Conservation (phyloP, 2,113 vertebrate genomes). For the Misgurnus anguillicaudatus region DNA sequence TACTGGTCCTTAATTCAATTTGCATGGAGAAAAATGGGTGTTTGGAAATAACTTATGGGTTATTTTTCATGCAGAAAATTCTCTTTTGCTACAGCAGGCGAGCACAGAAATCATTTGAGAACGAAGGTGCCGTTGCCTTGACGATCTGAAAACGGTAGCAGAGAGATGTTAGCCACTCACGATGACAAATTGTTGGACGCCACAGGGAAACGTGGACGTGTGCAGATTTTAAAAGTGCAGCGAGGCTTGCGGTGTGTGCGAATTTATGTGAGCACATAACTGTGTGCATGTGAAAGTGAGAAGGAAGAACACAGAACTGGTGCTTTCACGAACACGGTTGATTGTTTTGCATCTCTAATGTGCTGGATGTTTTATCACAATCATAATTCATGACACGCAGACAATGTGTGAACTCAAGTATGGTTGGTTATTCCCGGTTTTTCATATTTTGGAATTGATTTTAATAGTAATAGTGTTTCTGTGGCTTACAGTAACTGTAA, state of each 20-base stretch:
- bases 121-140: constrained; percentile 55
- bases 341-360: background rate
- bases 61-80: background rate
- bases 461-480: background rate
- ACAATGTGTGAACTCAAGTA: background rate
- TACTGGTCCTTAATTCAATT: background rate
- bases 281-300: constrained; percentile 27
- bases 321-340: background rate
- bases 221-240: constrained; percentile 54
- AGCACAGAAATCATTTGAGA: constrained; percentile 3
- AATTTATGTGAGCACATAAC: constrained; percentile 49
- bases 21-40: background rate
- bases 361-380: background rate
- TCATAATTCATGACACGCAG: background rate
- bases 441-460: background rate
- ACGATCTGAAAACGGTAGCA: constrained; percentile 60
- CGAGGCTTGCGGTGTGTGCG: constrained; percentile 27
- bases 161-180: constrained; percentile 76
- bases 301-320: constrained; percentile 11
- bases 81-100: background rate
- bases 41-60: background rate
- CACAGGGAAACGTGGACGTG: constrained; percentile 59
- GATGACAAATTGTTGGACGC: constrained; percentile 74
- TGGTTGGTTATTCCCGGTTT: background rate
- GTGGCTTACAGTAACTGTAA: too few relatives aligned